These are phyloP conservation scores for Oreotrochilus melanogaster DNA, from an alignment of 2,113 vertebrate genomes.

Conservation along the genomic window DNA sequence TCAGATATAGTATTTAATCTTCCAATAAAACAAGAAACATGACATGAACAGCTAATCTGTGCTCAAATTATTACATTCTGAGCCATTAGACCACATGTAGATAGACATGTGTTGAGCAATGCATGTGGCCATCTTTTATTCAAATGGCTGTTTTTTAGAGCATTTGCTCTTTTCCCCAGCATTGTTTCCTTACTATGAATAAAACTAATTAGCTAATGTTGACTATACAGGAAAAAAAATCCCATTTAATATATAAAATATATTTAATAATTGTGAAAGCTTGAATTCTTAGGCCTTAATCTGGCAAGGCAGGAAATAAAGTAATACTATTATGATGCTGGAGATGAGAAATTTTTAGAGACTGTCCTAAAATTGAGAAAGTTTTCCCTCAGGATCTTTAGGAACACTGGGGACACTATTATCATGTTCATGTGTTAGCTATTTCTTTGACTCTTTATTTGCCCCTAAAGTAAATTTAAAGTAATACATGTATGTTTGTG, in stretches of 20 bases:
- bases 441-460: neutral
- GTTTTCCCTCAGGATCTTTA: neutral
- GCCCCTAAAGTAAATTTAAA: neutral
- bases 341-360: neutral
- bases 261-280: neutral
- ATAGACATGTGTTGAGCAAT: neutral
- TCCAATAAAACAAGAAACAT: constrained; percentile 16
- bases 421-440: neutral
- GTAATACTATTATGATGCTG: neutral
- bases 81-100: neutral
- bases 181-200: neutral
- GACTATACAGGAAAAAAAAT: fast-evolving
- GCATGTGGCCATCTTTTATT: neutral
- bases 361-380: neutral
- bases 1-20: neutral
- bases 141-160: neutral
- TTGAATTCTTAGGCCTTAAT: neutral
- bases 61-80: neutral
- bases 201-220: neutral
- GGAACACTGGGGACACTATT: neutral
- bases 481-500: neutral
- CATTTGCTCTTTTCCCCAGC: neutral
- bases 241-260: neutral
- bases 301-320: neutral
- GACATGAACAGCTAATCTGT: neutral